Evolutionary conservation across 2,113 vertebrate species (phyloP).

Genomic region (Vanacampus margaritifer): DNA sequence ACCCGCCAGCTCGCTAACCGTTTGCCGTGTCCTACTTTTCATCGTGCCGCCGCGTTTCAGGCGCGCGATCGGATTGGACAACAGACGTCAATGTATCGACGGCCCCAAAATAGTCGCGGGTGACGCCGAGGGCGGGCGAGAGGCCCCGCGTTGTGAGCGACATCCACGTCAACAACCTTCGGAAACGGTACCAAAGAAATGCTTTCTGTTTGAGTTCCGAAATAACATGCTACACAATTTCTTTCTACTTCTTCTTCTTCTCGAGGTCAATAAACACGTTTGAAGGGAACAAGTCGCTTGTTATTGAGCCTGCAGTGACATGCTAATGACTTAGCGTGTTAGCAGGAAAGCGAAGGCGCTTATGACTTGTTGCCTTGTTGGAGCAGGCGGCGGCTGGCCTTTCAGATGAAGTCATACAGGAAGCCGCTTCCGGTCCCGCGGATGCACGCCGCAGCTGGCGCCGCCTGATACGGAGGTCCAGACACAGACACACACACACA

Average conservation of each 20-base stretch:
- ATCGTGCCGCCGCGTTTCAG: conserved; percentile 70
- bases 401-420: conserved; percentile 57
- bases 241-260: too few species aligned
- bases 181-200: too few species aligned
- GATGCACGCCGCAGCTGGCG: conserved; percentile 52
- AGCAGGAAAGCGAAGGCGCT: neutral
- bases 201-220: neutral
- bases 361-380: neutral
- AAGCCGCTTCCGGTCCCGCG: conserved; percentile 50
- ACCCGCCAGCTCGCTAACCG: neutral
- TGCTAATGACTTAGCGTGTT: neutral
- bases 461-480: conserved; percentile 48
- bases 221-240: too few species aligned
- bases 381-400: conserved; percentile 18
- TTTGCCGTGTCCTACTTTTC: conserved; percentile 73
- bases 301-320: too few species aligned
- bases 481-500: conserved; percentile 44
- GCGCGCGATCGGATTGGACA: conserved; percentile 78
- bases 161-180: neutral
- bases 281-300: too few species aligned
- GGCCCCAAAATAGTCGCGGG: conserved; percentile 52
- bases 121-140: conserved; percentile 41
- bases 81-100: conserved; percentile 68
- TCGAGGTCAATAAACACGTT: too few species aligned
- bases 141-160: conserved; percentile 1